Percentiles rank a stretch among this genome's conserved stretches.
phyloP scores from a whole-genome alignment of 2,113 vertebrate genomes.

The Rhinogobius similis region DNA sequence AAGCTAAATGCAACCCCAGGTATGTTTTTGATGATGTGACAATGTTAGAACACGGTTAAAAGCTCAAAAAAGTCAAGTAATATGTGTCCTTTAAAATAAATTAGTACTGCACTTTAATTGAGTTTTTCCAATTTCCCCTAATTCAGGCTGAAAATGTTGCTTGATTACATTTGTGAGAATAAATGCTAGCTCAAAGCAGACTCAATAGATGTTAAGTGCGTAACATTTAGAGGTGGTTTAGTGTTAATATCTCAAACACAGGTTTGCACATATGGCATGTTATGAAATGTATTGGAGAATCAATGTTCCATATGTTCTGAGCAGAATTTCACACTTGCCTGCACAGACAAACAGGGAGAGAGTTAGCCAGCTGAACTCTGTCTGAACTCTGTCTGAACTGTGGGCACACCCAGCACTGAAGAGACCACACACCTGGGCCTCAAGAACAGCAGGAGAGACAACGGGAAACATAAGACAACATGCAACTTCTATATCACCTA shows the following conservation, averaged over 20 bases:
- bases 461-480: not conserved
- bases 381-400: not conserved
- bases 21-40: too few relatives aligned
- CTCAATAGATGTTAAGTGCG: not conserved
- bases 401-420: not conserved
- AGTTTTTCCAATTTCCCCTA: too few relatives aligned
- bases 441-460: not conserved
- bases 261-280: not conserved
- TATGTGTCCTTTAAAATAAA: too few relatives aligned
- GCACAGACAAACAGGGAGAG: not conserved
- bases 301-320: constrained; percentile 1
- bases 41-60: too few relatives aligned
- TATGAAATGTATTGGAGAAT: not conserved
- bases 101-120: too few relatives aligned
- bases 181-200: not conserved
- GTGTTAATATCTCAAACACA: constrained; percentile 1
- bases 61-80: too few relatives aligned
- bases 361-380: not conserved
- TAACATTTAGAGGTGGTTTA: not conserved
- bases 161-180: not conserved
- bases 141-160: too few relatives aligned
- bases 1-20: too few relatives aligned
- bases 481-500: not conserved
- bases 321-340: constrained; percentile 1
- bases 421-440: not conserved